Base-by-base conservation (phyloP, 1,140 invertebrate species). In the Bombus soroeensis region DNA sequence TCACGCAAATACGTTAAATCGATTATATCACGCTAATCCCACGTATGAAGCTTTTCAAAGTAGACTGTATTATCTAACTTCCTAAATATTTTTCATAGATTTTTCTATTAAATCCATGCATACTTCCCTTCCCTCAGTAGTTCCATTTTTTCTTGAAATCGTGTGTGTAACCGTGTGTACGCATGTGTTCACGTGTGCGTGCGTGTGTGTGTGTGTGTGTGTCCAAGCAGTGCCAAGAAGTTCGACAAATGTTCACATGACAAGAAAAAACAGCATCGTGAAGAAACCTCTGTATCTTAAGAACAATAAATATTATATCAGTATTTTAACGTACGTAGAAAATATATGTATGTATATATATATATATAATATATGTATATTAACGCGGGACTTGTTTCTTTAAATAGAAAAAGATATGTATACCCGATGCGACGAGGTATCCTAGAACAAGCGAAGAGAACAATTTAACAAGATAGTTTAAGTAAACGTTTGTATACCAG, bases 361-460 rank as follows among this genome's bases (percentile, higher is more conserved):
- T 47, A 47, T 43, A 15, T 43, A 1, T 47, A 47, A 84, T 84
- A 72, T 84, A 70, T 79, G 68, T 84, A 80, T 80, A 79, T 34
- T 62, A 80, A 85, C 76, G 76, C 53, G 76, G 64, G 53, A 85
- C 32, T 80, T 62, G 28, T 64, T 77, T 32, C 13, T 32, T 68
- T 34, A 34, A 43, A 80, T 83, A 83, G 82, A 79, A 79, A 85
- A 85, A 80, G 83, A 85, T 85, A 85, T 85, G 83, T 85, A 62
- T 80, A 83, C 66, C 81, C 81, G 43, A 70, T 53, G 64, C 47
- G 12, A 70, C 41, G 68, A 72, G 76, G 59, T 80, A 72, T 80
- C 57, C 77, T 72, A 47, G 83, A 79, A 85, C 76, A 85, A 85
- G 83, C 83, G 68, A 53, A 37, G 78, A 39, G 47, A 62, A 72